phyloP scores from a whole-genome alignment of 2,888 invertebrate species.

The Galeruca laticollis region DNA sequence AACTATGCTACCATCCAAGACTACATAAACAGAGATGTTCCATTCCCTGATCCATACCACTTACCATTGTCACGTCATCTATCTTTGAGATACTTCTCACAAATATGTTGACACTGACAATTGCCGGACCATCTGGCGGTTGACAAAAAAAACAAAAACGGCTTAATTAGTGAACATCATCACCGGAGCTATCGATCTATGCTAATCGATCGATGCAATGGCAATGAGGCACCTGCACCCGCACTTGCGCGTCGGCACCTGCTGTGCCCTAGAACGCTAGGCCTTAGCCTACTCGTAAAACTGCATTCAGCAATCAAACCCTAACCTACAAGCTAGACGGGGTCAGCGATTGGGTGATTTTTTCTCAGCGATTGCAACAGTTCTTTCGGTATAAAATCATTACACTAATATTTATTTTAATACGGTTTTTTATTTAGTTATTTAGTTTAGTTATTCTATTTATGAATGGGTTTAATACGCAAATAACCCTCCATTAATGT shows the following conservation, averaged over 20 bases:
- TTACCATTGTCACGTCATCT: constrained; percentile 99
- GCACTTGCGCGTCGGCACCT: constrained; percentile 52
- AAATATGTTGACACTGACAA: constrained; percentile 98
- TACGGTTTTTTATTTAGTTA: not conserved
- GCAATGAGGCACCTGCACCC: constrained; percentile 64
- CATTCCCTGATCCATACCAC: constrained; percentile 68
- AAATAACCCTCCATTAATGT: too few relatives aligned
- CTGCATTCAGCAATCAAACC: constrained; percentile 64
- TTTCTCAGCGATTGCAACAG: constrained; percentile 41
- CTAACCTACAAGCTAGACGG: constrained; percentile 64
- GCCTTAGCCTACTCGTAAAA: constrained; percentile 48
- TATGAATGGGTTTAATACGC: too few relatives aligned
- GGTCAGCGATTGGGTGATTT: constrained; percentile 50
- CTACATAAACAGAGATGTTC: constrained; percentile 61
- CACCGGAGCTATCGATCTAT: constrained; percentile 51
- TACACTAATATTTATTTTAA: not conserved
- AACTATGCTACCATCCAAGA: constrained; percentile 61
- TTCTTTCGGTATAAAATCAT: constrained; percentile 25
- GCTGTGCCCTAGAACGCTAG: constrained; percentile 48
- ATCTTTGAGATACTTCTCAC: constrained; percentile 99
- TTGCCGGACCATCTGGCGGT: constrained; percentile 89
- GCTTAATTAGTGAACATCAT: constrained; percentile 61
- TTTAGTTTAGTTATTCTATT: too few relatives aligned
- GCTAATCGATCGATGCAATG: constrained; percentile 52
- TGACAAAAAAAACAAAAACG: constrained; percentile 63